Base-by-base conservation (phyloP, 2,797 vertebrate species). In the Margarornis squamiger region DNA sequence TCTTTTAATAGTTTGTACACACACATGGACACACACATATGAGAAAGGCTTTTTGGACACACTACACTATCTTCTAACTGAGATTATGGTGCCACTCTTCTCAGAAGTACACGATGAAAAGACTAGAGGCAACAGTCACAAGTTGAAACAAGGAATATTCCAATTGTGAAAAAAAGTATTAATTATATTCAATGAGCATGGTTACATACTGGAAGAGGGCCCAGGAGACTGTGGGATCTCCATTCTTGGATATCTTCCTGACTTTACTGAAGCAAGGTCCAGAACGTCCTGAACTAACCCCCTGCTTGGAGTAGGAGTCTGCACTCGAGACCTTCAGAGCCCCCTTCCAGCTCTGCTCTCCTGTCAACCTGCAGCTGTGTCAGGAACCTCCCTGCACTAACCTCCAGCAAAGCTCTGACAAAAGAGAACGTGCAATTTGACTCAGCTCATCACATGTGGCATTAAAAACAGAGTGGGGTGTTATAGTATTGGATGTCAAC, bases 71-170 rank as follows among this genome's bases (percentile, higher is more conserved):
- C 41, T 78, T 89, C 32, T 79, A 57, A 36, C 7, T 29, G 58
- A 74, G 1, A 29, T 5, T 26, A 72, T 39, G 49, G 46, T 92
- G 70, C 49, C 88, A 66, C 73, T 80, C 36, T 75, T 91, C 67
- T 92, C 91, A 92, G 79, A 90, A 81, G 62, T 43, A 54, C n/a
- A 5, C 20, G 70, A 88, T 48, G 41, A 88, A 88, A 94, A 81
- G 67, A 78, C 55, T 13, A 81, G 34, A 84, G 91, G 80, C 86
- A 92, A 51, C 24, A 51, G 67, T 76, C 70, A 32, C 77, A 91
- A 76, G 91, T 51, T 93, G n/a, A 51, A 96, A 84, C 84, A 95
- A 76, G 52, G 70, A 92, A 82, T 73, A 91, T 19, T 75, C 83
- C 77, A 81, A 39, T 51, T 78, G 66, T 93, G 71, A 61, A 92